Conservation (phyloP, 2,888 invertebrate genomes). For the Erebia epiphron region DNA sequence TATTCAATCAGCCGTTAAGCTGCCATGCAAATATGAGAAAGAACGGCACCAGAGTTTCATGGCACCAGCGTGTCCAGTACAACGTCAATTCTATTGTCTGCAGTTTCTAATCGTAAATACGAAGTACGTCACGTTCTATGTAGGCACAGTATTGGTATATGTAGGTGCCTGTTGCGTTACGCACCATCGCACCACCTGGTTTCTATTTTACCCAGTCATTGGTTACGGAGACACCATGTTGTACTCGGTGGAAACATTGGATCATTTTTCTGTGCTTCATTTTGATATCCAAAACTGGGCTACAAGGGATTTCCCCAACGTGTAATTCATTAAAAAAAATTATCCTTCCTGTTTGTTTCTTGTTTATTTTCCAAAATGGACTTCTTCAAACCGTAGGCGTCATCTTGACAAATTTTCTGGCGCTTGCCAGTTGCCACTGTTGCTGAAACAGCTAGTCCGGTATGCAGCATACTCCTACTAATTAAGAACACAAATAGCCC, state of each 20-base stretch:
- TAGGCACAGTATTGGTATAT: no score
- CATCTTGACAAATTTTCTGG: no score
- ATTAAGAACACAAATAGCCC: no score
- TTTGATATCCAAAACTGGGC: neutral
- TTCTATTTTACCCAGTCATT: slow-evolving; percentile 62
- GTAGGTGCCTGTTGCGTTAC: no score
- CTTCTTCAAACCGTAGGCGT: no score
- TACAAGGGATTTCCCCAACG: no score
- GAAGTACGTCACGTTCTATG: slow-evolving; percentile 49
- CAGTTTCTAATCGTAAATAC: slow-evolving; percentile 46
- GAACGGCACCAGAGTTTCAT: slow-evolving; percentile 32
- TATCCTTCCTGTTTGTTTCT: no score
- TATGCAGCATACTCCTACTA: no score
- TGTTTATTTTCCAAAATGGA: no score
- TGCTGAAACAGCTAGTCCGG: no score
- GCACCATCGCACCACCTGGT: slow-evolving; percentile 66
- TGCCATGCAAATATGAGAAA: slow-evolving; percentile 48
- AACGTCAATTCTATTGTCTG: slow-evolving; percentile 36
- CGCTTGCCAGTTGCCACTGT: no score
- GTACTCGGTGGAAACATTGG: neutral
- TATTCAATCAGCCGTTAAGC: slow-evolving; percentile 34
- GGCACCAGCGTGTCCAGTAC: slow-evolving; percentile 29
- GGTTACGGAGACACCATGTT: slow-evolving; percentile 47
- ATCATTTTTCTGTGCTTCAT: neutral
- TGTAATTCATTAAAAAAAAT: no score